Evolutionary conservation across 2,888 invertebrate genomes (phyloP).

Genomic region (Geophilus truncorum): DNA sequence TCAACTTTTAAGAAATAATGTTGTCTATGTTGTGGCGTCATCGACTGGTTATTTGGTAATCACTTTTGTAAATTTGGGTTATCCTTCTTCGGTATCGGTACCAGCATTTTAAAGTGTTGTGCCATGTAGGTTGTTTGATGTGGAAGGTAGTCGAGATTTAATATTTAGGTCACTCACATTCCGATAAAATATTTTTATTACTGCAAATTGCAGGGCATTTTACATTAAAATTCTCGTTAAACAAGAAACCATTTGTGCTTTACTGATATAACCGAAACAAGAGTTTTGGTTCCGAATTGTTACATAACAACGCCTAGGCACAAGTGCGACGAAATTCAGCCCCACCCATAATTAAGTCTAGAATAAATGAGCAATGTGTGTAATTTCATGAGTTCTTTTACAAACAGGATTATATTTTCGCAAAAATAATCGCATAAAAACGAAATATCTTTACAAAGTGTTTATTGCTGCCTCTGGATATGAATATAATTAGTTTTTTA

Average conservation of each 20-base stretch:
- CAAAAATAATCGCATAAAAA: neutral
- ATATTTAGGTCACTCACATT: conserved; percentile 15
- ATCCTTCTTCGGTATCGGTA: neutral
- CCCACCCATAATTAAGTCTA: neutral
- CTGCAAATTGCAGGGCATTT: neutral
- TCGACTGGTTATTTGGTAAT: neutral
- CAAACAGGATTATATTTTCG: neutral
- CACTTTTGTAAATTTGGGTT: neutral
- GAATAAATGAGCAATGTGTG: too few relatives aligned
- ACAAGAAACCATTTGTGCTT: neutral
- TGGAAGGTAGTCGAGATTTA: neutral
- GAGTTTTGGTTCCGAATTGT: neutral
- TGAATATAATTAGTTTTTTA: neutral
- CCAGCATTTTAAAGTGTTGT: neutral
- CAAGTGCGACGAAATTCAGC: neutral
- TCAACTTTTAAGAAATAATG: too few relatives aligned
- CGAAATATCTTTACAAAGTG: neutral
- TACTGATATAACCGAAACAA: neutral
- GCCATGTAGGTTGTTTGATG: neutral
- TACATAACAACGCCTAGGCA: neutral
- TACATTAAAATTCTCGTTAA: too few relatives aligned
- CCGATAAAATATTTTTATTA: neutral
- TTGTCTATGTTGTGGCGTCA: too few relatives aligned
- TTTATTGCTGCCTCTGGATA: neutral
- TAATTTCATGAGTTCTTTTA: too few relatives aligned